These are phyloP conservation scores for Dasypolia templi DNA, from an alignment of 2,888 invertebrate species.

Conservation along the genomic window DNA sequence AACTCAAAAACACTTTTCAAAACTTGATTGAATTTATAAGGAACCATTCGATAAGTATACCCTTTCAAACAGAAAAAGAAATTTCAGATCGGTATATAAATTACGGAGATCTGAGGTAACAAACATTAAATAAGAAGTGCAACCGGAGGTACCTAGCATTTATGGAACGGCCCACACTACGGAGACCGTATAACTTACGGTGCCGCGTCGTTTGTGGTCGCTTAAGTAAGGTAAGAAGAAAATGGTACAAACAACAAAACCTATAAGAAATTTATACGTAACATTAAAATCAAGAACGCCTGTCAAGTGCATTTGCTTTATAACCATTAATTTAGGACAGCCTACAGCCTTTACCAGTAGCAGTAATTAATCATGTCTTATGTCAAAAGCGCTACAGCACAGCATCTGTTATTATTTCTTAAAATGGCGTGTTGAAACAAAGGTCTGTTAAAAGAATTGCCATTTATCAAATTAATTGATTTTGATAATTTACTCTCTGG, in stretches of 20 bases:
- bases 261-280: neutral
- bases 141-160: too few relatives aligned
- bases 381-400: conserved; percentile 10
- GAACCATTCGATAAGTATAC: too few relatives aligned
- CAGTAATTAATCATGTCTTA: conserved; percentile 31
- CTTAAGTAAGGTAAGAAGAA: too few relatives aligned
- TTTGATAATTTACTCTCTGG: neutral
- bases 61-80: too few relatives aligned
- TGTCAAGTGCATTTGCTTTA: conserved; percentile 1
- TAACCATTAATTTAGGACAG: conserved; percentile 4
- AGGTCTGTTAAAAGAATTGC: neutral
- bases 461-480: conserved; percentile 1
- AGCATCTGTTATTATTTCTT: conserved; percentile 29
- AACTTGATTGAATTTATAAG: too few relatives aligned
- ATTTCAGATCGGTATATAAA: too few relatives aligned
- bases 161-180: neutral
- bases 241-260: too few relatives aligned
- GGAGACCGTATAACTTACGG: too few relatives aligned
- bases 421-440: neutral
- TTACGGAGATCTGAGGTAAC: too few relatives aligned
- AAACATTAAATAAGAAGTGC: too few relatives aligned
- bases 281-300: conserved; percentile 2
- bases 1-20: too few relatives aligned
- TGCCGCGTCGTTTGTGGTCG: too few relatives aligned
- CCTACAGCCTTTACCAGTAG: neutral